phyloP scores from a whole-genome alignment of 2,113 vertebrate species.

The Onychostruthus taczanowskii region DNA sequence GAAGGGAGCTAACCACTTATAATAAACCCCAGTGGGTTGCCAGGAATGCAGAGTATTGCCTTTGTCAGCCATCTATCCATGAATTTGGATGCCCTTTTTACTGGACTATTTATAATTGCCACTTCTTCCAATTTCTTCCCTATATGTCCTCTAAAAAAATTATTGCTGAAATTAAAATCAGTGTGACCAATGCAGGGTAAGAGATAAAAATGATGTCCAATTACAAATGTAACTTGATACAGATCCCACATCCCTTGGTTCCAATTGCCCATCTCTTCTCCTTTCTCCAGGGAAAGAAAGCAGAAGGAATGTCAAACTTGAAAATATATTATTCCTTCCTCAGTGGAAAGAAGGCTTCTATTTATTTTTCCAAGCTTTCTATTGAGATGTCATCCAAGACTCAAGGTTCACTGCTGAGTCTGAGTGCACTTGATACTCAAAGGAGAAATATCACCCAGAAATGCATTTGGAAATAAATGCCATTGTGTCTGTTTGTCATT shows the following conservation, averaged over 20 bases:
- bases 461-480: background rate
- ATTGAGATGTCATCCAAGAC: constrained; percentile 40
- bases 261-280: background rate
- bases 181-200: background rate
- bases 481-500: background rate
- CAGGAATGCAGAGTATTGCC: background rate
- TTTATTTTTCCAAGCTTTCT: constrained; percentile 50
- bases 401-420: constrained; percentile 23
- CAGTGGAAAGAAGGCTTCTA: constrained; percentile 14
- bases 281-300: background rate
- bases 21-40: constrained; percentile 11
- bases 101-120: background rate
- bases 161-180: background rate
- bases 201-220: background rate
- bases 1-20: background rate
- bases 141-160: background rate
- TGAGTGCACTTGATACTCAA: constrained; percentile 15
- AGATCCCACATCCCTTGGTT: background rate
- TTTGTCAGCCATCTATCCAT: background rate
- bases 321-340: constrained; percentile 36
- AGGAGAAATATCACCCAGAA: background rate
- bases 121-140: background rate
- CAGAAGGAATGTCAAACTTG: background rate
- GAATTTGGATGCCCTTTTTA: constrained; percentile 1
- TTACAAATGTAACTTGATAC: background rate